Evolutionary conservation across 1,140 invertebrate species (phyloP), one percentile per base, ranked within the genome.

Genomic region (Drosophila kepulauana): DNA sequence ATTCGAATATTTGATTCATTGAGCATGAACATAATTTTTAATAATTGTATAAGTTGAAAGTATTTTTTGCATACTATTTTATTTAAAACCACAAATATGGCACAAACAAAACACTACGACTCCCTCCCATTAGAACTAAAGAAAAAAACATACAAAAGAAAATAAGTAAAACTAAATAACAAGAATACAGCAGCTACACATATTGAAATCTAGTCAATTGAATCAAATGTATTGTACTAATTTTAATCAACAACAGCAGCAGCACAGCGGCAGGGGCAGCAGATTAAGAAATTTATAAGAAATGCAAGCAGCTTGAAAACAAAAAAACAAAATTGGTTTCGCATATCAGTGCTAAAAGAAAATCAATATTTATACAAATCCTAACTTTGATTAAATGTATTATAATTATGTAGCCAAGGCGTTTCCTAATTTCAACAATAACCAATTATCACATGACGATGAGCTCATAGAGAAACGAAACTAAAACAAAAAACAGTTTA

Each of bases 121-220:
- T 87, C 80, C 84, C 84, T 88, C 84, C 84, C 85, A 68, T 64
- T 75, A 63, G 58, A 81, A 74, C 49, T 70, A 64, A 70, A 38
- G 11, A 7, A 8, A 38, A 38, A 25, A 3, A 25, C 0, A 25
- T 25, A 25, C 20, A 25, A 25, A 25, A 4, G 20, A 25, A 25
- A 25, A 25, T 25, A 25, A 25, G 20, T 25, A 25, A 25, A 67
- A 43, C 30, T 38, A 64, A 52, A 65, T 61, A 46, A 58, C 62
- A 63, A 57, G 72, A 65, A 64, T 61, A 72, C 54, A 81, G 56
- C 76, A 86, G 82, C 68, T 86, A 87, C 71, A 82, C 74, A 82
- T 88, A 82, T 87, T 78, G 84, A 89, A 88, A 88, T 88, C 84
- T 88, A 88, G 84, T 88, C 84, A 88, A 88, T 88, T 88, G 84